phyloP scores from a whole-genome alignment of 2,113 vertebrate species.

The Hydrochoerus hydrochaeris region DNA sequence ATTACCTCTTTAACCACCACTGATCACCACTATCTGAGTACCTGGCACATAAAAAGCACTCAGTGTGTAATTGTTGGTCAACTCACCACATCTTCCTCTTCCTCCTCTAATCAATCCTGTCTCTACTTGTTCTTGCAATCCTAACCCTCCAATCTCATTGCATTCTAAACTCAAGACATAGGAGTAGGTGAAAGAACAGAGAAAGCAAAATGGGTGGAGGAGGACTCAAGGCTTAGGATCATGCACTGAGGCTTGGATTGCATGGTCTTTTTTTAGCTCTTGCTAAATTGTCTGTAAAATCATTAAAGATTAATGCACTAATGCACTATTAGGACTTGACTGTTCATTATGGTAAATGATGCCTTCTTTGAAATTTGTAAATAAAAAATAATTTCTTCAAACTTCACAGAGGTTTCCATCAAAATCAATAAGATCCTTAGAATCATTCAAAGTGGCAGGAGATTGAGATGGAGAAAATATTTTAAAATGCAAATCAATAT shows the following conservation, averaged over 20 bases:
- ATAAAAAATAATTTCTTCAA: conserved; percentile 71
- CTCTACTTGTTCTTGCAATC: background rate
- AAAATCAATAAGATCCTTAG: conserved; percentile 54
- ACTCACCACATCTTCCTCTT: background rate
- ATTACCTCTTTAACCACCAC: background rate
- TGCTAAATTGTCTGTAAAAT: conserved; percentile 51
- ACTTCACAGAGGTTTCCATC: conserved; percentile 27
- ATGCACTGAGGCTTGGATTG: background rate
- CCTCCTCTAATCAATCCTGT: background rate
- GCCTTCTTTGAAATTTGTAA: conserved; percentile 70
- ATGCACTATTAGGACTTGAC: conserved; percentile 41
- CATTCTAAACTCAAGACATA: background rate
- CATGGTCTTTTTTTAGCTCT: conserved; percentile 45
- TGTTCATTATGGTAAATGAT: conserved; percentile 65
- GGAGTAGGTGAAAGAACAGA: background rate
- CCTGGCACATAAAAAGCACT: background rate
- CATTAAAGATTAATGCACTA: conserved; percentile 67
- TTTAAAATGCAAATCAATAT: conserved; percentile 61
- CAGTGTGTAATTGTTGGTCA: background rate
- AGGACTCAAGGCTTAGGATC: background rate
- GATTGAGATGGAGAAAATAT: conserved; percentile 60
- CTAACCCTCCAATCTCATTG: background rate
- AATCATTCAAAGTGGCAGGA: conserved; percentile 49
- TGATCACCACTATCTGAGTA: background rate
- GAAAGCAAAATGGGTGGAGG: background rate